Conservation (phyloP, 2,797 vertebrate species). For the Semaprochilodus insignis region DNA sequence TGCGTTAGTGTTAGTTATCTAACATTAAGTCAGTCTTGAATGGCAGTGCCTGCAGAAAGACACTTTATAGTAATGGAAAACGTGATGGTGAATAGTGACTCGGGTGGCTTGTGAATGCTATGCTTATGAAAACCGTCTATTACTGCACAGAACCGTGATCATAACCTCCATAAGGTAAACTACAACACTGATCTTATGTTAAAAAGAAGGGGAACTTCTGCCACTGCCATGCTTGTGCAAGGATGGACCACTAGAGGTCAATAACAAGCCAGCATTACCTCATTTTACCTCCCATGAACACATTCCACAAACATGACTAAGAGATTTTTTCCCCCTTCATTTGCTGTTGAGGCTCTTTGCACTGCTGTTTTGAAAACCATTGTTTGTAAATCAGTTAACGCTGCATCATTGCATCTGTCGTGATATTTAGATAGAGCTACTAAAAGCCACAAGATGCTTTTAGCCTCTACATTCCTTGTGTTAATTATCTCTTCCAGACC, state of each 20-base stretch:
- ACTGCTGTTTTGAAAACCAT: not conserved
- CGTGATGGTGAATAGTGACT: not conserved
- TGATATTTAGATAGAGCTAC: constrained; percentile 36
- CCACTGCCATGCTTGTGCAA: not conserved
- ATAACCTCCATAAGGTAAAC: not conserved
- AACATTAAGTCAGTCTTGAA: not conserved
- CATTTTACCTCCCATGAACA: not conserved
- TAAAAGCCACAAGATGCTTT: not conserved
- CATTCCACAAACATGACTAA: not conserved
- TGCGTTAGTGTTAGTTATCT: not conserved
- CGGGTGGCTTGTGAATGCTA: not conserved
- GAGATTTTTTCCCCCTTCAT: not conserved
- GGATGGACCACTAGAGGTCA: not conserved
- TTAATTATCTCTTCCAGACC: constrained; percentile 79
- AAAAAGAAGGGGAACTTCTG: no score
- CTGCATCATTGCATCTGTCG: not conserved
- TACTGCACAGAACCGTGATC: not conserved
- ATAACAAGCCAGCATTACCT: not conserved
- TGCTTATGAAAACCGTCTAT: not conserved
- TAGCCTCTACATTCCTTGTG: not conserved
- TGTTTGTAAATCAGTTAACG: not conserved
- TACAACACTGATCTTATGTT: not conserved
- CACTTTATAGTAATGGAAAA: not conserved
- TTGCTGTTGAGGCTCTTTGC: no score
- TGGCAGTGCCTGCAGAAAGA: not conserved